These are phyloP conservation scores for Lophura nycthemera DNA, from an alignment of 2,113 vertebrate species.

Conservation along the genomic window DNA sequence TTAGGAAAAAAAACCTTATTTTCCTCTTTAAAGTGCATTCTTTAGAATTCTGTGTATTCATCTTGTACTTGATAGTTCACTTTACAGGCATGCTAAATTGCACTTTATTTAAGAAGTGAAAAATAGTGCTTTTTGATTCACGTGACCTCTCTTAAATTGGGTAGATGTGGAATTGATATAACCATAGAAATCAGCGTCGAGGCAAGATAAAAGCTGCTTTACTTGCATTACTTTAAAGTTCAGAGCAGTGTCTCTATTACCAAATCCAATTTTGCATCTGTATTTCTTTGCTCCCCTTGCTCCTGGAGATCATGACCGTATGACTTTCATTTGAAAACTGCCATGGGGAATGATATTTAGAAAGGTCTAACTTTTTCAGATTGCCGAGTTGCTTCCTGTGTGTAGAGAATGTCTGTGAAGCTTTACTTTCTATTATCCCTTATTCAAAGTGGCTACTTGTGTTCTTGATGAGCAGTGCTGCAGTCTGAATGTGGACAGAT, in stretches of 20 bases:
- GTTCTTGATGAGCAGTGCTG: background rate
- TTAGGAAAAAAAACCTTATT: background rate
- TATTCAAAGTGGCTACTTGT: background rate
- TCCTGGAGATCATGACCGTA: background rate
- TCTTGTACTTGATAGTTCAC: background rate
- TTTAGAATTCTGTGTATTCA: background rate
- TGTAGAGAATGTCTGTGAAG: background rate
- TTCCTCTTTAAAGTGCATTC: background rate
- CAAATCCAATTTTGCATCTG: background rate
- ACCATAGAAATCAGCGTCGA: background rate
- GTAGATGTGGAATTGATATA: background rate
- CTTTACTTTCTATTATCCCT: background rate
- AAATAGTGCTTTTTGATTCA: background rate
- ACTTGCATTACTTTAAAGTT: background rate
- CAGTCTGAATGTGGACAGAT: background rate
- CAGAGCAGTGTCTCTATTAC: background rate
- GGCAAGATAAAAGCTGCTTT: background rate
- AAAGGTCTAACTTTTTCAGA: background rate
- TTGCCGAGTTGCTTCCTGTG: rapidly evolving
- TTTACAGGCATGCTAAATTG: background rate
- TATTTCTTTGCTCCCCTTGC: background rate
- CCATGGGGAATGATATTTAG: background rate
- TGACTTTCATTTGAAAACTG: rapidly evolving
- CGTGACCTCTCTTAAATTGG: background rate
- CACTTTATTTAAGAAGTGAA: background rate